Percentiles rank a stretch among this genome's conserved stretches.
These are phyloP conservation scores for Sarcophaga bullata DNA, from an alignment of 1,140 invertebrate genomes.

Conservation along the genomic window DNA sequence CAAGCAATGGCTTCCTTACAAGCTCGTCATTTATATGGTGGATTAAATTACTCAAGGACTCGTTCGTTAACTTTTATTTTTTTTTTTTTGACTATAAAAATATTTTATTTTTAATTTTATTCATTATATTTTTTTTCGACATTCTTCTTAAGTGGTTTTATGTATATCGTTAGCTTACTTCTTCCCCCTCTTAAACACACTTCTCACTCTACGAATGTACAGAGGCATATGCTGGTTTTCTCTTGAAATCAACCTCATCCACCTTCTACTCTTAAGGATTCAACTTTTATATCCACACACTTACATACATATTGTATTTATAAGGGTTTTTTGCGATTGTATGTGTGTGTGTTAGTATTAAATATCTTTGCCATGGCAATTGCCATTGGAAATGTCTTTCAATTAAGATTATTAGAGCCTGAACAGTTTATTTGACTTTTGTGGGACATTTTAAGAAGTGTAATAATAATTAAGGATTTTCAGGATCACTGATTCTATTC, in stretches of 20 bases:
- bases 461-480: conserved; percentile 56
- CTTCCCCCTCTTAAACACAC: neutral
- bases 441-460: conserved; percentile 48
- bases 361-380: conserved; percentile 36
- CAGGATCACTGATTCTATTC: conserved; percentile 5
- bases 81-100: conserved; percentile 15
- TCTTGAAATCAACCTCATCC: neutral
- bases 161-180: neutral
- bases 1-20: neutral
- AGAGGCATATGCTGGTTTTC: conserved; percentile 32
- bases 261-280: neutral
- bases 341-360: neutral
- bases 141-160: conserved; percentile 33
- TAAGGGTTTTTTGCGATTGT: neutral
- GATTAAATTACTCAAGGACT: neutral
- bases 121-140: neutral
- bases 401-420: conserved; percentile 61
- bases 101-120: conserved; percentile 17
- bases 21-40: neutral
- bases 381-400: conserved; percentile 37
- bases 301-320: too few relatives aligned
- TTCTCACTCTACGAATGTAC: neutral
- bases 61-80: neutral
- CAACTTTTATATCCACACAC: neutral
- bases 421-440: conserved; percentile 54